A percentile compares a stretch with the other conserved stretches of the same genome.
Evolutionary conservation across 2,888 invertebrate species (phyloP).

Genomic region (Lasioglossum leucozonium): DNA sequence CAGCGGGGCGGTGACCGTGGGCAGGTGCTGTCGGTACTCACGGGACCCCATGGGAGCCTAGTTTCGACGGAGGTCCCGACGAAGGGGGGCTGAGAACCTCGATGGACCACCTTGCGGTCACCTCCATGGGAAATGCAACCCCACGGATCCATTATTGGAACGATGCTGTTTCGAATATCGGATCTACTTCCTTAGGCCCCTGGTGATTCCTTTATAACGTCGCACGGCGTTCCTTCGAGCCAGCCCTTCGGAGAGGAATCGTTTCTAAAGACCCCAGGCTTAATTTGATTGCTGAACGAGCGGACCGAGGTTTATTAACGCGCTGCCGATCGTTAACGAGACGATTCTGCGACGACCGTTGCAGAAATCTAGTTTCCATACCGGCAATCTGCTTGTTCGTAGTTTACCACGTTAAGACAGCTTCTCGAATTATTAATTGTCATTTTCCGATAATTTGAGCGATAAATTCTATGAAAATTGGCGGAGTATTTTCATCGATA

Average conservation of each 20-base stretch:
- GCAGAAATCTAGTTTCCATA: neutral
- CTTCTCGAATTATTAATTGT: neutral
- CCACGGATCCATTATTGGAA: conserved; percentile 66
- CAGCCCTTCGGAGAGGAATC: conserved; percentile 2
- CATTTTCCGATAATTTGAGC: neutral
- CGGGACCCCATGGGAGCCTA: conserved; percentile 78
- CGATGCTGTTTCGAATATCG: conserved; percentile 58
- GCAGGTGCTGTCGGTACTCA: conserved; percentile 68
- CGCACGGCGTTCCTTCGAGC: neutral
- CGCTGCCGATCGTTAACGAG: neutral
- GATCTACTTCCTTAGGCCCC: conserved; percentile 58
- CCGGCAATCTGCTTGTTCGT: too few species aligned
- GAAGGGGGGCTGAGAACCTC: conserved; percentile 76
- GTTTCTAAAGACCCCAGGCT: neutral
- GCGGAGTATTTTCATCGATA: neutral
- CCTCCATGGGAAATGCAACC: conserved; percentile 82
- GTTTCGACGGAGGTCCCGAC: conserved; percentile 65
- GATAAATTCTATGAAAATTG: neutral
- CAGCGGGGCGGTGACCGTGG: conserved; percentile 64
- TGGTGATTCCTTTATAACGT: conserved; percentile 51
- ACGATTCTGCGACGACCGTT: neutral
- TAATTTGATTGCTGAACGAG: neutral
- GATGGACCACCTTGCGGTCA: conserved; percentile 82
- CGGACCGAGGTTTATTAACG: neutral
- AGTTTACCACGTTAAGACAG: neutral